Conservation (phyloP, 2,797 vertebrate species). For the Salarias fasciatus region DNA sequence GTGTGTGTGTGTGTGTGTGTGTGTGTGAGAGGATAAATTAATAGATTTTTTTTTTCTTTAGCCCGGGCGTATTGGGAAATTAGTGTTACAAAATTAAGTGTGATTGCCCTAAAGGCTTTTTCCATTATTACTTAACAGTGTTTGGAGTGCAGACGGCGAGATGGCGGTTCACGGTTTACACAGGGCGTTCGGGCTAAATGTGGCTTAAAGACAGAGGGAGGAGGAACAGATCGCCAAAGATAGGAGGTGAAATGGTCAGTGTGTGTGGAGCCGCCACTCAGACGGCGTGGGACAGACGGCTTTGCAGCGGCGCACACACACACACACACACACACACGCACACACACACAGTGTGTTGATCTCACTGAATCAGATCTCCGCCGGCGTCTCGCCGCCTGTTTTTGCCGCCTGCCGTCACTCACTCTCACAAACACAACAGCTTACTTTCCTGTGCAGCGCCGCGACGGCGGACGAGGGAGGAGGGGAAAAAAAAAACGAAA, state of each 20-base stretch:
- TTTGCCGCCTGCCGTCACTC: slow-evolving; percentile 68
- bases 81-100: slow-evolving; percentile 60
- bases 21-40: slow-evolving; percentile 39
- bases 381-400: slow-evolving; percentile 48
- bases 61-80: slow-evolving; percentile 57
- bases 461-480: slow-evolving; percentile 33
- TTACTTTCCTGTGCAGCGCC: slow-evolving; percentile 48
- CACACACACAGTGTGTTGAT: slow-evolving; percentile 54
- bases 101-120: slow-evolving; percentile 59
- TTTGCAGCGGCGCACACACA: slow-evolving; percentile 48
- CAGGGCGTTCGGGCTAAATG: slow-evolving; percentile 25
- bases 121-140: slow-evolving; percentile 66
- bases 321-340: no score
- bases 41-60: slow-evolving; percentile 41
- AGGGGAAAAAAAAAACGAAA: slow-evolving; percentile 29
- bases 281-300: slow-evolving; percentile 45
- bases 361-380: slow-evolving; percentile 60
- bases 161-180: slow-evolving; percentile 15
- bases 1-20: slow-evolving; percentile 8
- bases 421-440: slow-evolving; percentile 60
- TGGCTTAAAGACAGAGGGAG: slow-evolving; percentile 19
- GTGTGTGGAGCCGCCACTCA: slow-evolving; percentile 45
- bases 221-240: slow-evolving; percentile 7
- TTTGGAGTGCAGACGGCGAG: slow-evolving; percentile 16
- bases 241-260: slow-evolving; percentile 29